Evolutionary conservation across 1,140 invertebrate genomes (phyloP).

Genomic region (Phocides pigmalion): DNA sequence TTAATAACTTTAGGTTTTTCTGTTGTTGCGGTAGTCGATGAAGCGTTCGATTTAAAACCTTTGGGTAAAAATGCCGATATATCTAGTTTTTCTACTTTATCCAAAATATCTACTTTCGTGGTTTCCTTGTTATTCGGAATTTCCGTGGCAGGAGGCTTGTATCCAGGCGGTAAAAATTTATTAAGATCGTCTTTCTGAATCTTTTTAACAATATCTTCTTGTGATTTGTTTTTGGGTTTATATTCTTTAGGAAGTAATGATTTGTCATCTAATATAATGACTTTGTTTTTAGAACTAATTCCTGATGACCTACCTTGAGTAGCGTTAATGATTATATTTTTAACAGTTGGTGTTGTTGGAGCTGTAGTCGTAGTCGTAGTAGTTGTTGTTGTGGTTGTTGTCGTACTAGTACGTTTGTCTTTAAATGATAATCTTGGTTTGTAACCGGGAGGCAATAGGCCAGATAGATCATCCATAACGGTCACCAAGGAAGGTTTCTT

Average conservation of each 20-base stretch:
- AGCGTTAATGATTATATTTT: constrained; percentile 62
- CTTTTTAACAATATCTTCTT: constrained; percentile 70
- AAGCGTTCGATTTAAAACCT: constrained; percentile 82
- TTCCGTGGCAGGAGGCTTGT: constrained; percentile 69
- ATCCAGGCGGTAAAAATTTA: constrained; percentile 87
- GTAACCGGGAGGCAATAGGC: constrained; percentile 86
- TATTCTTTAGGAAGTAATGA: constrained; percentile 88
- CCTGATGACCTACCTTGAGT: constrained; percentile 78
- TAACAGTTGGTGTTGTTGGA: constrained; percentile 54
- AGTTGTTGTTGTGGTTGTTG: constrained; percentile 77
- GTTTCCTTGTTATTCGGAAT: constrained; percentile 54
- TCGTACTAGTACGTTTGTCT: constrained; percentile 83
- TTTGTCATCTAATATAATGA: constrained; percentile 84
- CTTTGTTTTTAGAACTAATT: constrained; percentile 81
- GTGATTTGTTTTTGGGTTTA: constrained; percentile 79
- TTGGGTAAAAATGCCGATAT: constrained; percentile 87
- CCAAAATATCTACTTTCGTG: constrained; percentile 55
- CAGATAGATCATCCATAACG: constrained; percentile 86
- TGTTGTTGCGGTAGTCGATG: constrained; percentile 58
- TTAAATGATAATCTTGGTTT: constrained; percentile 83
- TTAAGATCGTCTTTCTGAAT: constrained; percentile 82
- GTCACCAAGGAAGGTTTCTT: constrained; percentile 83
- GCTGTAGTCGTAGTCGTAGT: constrained; percentile 77
- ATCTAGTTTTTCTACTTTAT: constrained; percentile 84
- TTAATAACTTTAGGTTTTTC: constrained; percentile 69